Conservation (phyloP, 2,797 vertebrate genomes). For the Hephaestus fuliginosus region DNA sequence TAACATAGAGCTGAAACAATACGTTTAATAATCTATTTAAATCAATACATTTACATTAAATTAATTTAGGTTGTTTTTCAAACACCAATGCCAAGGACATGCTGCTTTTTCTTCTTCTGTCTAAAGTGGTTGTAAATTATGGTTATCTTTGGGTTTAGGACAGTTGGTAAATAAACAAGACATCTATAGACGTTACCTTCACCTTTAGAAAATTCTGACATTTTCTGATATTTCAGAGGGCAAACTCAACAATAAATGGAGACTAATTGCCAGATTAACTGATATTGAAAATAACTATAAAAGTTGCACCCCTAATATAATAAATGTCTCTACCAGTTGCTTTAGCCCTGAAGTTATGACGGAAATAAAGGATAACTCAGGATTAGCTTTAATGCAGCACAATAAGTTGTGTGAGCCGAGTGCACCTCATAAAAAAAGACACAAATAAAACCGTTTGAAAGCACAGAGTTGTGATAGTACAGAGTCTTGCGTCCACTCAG, state of each 20-base stretch:
- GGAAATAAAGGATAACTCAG: constrained; percentile 22
- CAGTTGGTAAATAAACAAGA: neutral
- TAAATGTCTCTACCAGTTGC: neutral
- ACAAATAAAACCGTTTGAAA: neutral
- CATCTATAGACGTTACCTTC: neutral
- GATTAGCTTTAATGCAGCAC: neutral
- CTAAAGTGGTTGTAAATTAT: neutral
- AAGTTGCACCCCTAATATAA: neutral
- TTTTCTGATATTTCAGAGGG: neutral
- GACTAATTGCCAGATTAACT: neutral
- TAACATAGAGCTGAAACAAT: neutral
- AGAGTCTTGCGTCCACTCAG: neutral
- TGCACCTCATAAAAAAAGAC: neutral
- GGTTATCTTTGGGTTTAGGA: neutral
- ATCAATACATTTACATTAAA: neutral
- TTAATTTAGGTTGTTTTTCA: neutral
- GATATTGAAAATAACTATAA: neutral
- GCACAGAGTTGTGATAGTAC: neutral
- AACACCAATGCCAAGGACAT: neutral
- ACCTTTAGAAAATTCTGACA: neutral
- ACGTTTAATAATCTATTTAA: too few species aligned
- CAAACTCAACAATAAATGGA: too few species aligned
- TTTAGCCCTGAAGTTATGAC: neutral
- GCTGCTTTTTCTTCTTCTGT: neutral
- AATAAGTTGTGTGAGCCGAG: neutral